Conservation (phyloP, 2,888 invertebrate species). For the Bellardia pandia region DNA sequence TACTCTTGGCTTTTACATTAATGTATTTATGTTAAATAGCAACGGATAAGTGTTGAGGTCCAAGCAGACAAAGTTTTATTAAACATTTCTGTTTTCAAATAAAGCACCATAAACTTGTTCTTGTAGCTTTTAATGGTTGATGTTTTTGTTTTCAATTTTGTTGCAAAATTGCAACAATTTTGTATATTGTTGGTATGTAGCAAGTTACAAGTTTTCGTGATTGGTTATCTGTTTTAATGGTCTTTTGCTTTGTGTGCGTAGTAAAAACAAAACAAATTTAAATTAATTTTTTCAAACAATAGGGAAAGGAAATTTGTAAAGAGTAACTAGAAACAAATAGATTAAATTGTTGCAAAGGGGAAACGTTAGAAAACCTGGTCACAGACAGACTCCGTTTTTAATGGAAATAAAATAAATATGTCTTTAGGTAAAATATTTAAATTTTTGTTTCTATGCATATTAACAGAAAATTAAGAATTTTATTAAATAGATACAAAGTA, state of each 20-base stretch:
- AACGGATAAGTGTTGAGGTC: neutral
- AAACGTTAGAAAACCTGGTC: neutral
- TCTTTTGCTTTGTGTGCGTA: neutral
- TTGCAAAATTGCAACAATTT: constrained; percentile 12
- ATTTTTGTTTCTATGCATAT: no score
- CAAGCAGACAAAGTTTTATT: constrained; percentile 9
- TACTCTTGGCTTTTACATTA: neutral
- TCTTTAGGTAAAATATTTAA: no score
- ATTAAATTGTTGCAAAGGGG: neutral
- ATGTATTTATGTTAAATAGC: neutral
- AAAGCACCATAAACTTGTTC: neutral
- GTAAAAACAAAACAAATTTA: constrained; percentile 3
- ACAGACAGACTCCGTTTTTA: no score
- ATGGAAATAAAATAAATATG: no score
- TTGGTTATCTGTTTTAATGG: constrained; percentile 9
- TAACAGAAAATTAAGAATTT: no score
- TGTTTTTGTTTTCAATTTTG: neutral
- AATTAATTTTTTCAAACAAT: constrained; percentile 15
- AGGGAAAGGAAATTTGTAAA: constrained; percentile 27
- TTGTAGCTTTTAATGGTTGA: neutral
- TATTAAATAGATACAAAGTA: no score
- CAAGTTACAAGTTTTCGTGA: neutral
- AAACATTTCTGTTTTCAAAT: neutral
- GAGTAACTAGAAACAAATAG: neutral
- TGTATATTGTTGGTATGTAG: neutral